Percentiles rank a stretch among this genome's conserved stretches.
Conservation (phyloP, 1,140 invertebrate genomes). For the Dreissena rostriformis region DNA sequence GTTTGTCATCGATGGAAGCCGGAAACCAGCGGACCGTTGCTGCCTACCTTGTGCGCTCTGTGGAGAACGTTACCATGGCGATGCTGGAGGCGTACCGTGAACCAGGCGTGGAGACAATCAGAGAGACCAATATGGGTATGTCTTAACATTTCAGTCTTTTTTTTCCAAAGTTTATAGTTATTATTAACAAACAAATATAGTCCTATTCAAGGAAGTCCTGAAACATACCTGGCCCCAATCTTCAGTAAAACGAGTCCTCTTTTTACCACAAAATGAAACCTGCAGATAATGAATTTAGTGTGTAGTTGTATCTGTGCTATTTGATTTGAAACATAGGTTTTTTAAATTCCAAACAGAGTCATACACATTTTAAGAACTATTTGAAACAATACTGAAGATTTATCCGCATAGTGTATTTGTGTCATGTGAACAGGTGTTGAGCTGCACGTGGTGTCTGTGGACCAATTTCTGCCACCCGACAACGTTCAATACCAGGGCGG, state of each 20-base stretch:
- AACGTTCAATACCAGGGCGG: slow-evolving; percentile 41
- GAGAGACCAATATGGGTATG: slow-evolving; percentile 68
- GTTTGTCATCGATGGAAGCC: slow-evolving; percentile 11
- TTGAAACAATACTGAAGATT: no score
- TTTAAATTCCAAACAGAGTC: no score
- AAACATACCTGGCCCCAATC: no score
- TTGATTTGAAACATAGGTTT: not conserved
- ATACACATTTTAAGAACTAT: no score
- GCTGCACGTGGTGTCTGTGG: slow-evolving; percentile 61
- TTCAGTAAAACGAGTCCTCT: no score
- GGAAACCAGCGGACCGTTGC: slow-evolving; percentile 68
- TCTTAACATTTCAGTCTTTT: not conserved
- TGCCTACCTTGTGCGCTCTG: slow-evolving; percentile 67
- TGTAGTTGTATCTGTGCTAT: not conserved
- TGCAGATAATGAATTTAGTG: no score
- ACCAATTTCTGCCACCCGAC: not conserved
- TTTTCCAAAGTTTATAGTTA: no score
- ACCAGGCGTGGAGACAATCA: slow-evolving; percentile 58
- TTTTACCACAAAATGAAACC: no score
- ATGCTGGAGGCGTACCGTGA: slow-evolving; percentile 90
- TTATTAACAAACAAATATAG: not conserved
- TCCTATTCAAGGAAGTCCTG: not conserved
- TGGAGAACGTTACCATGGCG: slow-evolving; percentile 94
- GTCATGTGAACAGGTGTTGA: slow-evolving; percentile 57
- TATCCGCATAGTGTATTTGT: not conserved